A percentile compares a stretch with the other conserved stretches of the same genome.
phyloP scores from a whole-genome alignment of 2,113 vertebrate species.

The Ranitomeya variabilis region DNA sequence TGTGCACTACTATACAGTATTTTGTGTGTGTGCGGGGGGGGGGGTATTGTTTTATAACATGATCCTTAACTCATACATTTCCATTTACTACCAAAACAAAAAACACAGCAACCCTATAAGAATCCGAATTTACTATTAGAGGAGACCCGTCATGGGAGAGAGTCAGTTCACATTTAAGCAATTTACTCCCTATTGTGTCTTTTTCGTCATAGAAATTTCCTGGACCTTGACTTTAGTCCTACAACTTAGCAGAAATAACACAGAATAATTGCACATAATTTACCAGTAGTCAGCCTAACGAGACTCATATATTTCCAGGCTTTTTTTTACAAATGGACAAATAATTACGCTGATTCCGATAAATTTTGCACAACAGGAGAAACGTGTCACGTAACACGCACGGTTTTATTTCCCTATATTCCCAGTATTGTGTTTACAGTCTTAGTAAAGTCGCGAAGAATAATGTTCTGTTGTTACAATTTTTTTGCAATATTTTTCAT shows the following conservation, averaged over 20 bases:
- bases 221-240: slow-evolving; percentile 26
- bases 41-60: not conserved
- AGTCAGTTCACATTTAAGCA: slow-evolving; percentile 47
- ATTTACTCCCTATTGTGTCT: slow-evolving; percentile 46
- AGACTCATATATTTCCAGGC: slow-evolving; percentile 39
- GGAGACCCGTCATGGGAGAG: not conserved
- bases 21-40: not conserved
- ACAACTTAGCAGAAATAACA: slow-evolving; percentile 50
- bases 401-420: not conserved
- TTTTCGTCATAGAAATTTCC: slow-evolving; percentile 47
- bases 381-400: not conserved
- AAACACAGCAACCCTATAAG: not conserved
- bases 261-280: slow-evolving; percentile 53
- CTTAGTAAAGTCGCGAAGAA: no score
- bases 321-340: slow-evolving; percentile 47
- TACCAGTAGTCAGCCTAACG: slow-evolving; percentile 55
- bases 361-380: slow-evolving; percentile 8
- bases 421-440: not conserved
- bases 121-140: not conserved
- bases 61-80: not conserved
- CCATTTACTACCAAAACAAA: not conserved
- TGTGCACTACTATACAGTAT: not conserved
- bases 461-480: no score
- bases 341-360: slow-evolving; percentile 40
- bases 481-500: no score